Percentiles rank a stretch among this genome's conserved stretches.
These are phyloP conservation scores for Syrmaticus mikado DNA, from an alignment of 2,113 vertebrate species.

Conservation along the genomic window DNA sequence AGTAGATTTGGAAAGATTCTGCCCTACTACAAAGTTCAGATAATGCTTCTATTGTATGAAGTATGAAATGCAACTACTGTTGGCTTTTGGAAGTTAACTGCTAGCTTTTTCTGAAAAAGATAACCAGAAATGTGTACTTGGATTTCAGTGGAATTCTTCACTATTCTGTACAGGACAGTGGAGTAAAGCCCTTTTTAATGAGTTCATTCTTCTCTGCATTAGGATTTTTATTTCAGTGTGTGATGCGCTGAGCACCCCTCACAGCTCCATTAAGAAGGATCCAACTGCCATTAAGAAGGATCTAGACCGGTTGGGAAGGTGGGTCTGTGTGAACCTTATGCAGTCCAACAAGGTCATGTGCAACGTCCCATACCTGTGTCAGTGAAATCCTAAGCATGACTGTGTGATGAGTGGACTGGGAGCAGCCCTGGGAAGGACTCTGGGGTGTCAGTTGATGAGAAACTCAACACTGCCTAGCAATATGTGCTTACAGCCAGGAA, in stretches of 20 bases:
- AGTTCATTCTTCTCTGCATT: not conserved
- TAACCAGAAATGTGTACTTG: not conserved
- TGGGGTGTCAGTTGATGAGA: not conserved
- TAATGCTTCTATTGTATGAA: not conserved
- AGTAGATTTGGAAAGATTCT: not conserved
- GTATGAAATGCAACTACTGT: not conserved
- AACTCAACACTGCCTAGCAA: not conserved
- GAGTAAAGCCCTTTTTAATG: not conserved
- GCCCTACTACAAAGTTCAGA: not conserved
- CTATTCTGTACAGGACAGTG: not conserved
- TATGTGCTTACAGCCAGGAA: too few species aligned
- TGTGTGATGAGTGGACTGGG: not conserved
- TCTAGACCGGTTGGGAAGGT: not conserved
- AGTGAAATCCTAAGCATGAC: not conserved
- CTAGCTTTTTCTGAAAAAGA: not conserved
- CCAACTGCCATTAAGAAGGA: too few species aligned
- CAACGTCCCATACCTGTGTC: not conserved
- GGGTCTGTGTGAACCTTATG: not conserved
- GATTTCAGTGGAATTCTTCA: not conserved
- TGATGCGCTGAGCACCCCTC: not conserved
- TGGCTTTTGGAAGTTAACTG: not conserved
- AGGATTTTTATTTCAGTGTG: conserved; percentile 13
- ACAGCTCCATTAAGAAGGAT: not conserved
- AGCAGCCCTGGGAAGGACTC: not conserved
- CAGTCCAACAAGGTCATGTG: not conserved